Base-by-base conservation (phyloP, 2,113 vertebrate species). In the Fulmarus glacialis region DNA sequence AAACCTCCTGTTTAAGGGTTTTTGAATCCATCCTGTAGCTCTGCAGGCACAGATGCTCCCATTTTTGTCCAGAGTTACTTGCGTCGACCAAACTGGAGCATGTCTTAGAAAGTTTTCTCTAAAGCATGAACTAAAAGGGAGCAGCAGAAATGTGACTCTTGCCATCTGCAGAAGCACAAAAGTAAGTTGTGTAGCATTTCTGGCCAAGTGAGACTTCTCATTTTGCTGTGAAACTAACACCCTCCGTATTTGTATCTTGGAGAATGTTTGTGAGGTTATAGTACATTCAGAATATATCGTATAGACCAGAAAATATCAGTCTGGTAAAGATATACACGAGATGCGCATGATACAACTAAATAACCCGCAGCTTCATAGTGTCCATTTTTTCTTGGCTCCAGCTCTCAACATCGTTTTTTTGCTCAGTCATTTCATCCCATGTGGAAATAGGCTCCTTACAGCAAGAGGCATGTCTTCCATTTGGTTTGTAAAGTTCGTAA, bases 31-130 rank as follows among this genome's bases (percentile, higher is more conserved):
- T 55, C 47, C 42, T n/a, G 20, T 34, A 80, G 67, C 36, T 71
- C 68, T 71, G 45, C 32, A 52, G 40, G 50, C 45, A 59, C 43
- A 83, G 20, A 21, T 72, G 42, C 22, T 85, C 30, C n/a, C 2
- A 3, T 1, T 78, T 68, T 67, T 63, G 16, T 29, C 36, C 43
- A 63, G 56, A 47, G 38, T 58, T 73, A 58, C 38, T 70, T n/a
- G 15, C 1, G 0, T 34, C 0, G 3, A 42, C 45, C 45, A 56
- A 40, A 56, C 36, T 45, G 12, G 40, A 56, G 18, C 21, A 18
- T 5, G 8, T 48, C 52, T 62, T 67, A n/a, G 53, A 53, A 88
- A 62, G 75, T 58, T 77, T 86, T 38, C 42, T 91, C 21, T 77
- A 34, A 81, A 63, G 43, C 30, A 30, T 30, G 47, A 53, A 48